A percentile compares a stretch with the other conserved stretches of the same genome.
Conservation (phyloP, 2,888 invertebrate species). For the Tromatobia lineatoria region DNA sequence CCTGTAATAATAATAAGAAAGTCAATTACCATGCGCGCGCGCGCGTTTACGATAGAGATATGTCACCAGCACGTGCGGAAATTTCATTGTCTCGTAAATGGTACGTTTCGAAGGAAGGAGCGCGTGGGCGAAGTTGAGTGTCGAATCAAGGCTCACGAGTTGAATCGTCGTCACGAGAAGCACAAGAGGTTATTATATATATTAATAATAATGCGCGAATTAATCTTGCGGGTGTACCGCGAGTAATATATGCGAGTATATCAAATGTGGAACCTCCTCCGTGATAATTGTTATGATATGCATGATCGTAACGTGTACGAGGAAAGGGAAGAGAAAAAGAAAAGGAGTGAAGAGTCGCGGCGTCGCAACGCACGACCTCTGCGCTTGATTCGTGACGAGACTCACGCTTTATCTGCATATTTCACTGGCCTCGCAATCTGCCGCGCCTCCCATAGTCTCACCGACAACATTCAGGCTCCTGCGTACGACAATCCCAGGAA, state of each 20-base stretch:
- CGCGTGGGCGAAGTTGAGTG: slow-evolving; percentile 28
- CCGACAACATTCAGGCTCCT: not conserved
- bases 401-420: slow-evolving; percentile 26
- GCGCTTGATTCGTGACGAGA: slow-evolving; percentile 27
- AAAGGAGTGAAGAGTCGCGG: not conserved
- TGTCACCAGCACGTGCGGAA: slow-evolving; percentile 32
- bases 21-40: slow-evolving; percentile 49
- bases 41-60: not conserved
- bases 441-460: not conserved
- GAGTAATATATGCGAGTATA: slow-evolving; percentile 31
- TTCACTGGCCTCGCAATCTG: slow-evolving; percentile 21
- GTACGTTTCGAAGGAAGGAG: slow-evolving; percentile 9
- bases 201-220: slow-evolving; percentile 26
- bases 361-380: slow-evolving; percentile 12
- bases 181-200: not conserved
- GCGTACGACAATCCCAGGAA: slow-evolving; percentile 12
- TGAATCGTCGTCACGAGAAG: not conserved
- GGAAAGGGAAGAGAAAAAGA: slow-evolving; percentile 18
- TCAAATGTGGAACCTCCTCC: not conserved
- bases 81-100: slow-evolving; percentile 35
- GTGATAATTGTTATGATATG: slow-evolving; percentile 16
- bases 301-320: slow-evolving; percentile 1
- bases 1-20: slow-evolving; percentile 26
- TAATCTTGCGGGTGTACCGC: slow-evolving; percentile 11
- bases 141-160: slow-evolving; percentile 1